Base-by-base conservation (phyloP, 2,113 vertebrate genomes). In the Tyrannus savana region DNA sequence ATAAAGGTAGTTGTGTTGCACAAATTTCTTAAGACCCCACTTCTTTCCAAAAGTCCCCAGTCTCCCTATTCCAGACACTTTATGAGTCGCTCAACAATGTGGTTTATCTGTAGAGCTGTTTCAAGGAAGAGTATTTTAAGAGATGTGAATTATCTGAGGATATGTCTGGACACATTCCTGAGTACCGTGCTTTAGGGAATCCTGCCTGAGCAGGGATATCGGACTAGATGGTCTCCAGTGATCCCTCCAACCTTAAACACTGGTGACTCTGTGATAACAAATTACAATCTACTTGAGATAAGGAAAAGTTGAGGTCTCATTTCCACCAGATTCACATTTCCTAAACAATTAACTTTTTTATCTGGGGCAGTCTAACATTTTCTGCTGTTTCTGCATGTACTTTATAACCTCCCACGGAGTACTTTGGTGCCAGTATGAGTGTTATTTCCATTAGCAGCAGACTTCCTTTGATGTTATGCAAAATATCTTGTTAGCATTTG, bases 341-440 rank as follows among this genome's bases (percentile, higher is more conserved):
- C 42, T 66, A 77, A 90, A n/a, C 6, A 17, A 83, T 95, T 77
- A 88, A 56, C 76, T 90, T 25, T 63, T 89, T 75, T 92, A 62
- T 77, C 68, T 84, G 49, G 77, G 50, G 69, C 58, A 89, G 72
- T 77, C 44, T 86, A 94, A 84, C 55, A 77, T 87, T 94, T 95
- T 96, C 46, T 90, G 37, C 72, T 92, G n/a, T 73, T 92, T 69
- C 63, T 94, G n/a, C 28, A 23, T 62, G 33, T 58, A 62, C 41
- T 90, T 90, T 66, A 85, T 89, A 66, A 86, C 84, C 64, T 94
- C 64, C 76, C 46, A 92, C n/a, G 2, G 72, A 89, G 28, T 74
- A 69, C 31, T 84, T 86, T n/a, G 41, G 37, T 94, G 84, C 59
- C 76, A 84, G 44, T 64, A 68, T 53, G 25, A 95, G 37, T 52